Evolutionary conservation across 1,140 invertebrate species (phyloP), one percentile per base, ranked within the genome.

Genomic region (Artemia franciscana): DNA sequence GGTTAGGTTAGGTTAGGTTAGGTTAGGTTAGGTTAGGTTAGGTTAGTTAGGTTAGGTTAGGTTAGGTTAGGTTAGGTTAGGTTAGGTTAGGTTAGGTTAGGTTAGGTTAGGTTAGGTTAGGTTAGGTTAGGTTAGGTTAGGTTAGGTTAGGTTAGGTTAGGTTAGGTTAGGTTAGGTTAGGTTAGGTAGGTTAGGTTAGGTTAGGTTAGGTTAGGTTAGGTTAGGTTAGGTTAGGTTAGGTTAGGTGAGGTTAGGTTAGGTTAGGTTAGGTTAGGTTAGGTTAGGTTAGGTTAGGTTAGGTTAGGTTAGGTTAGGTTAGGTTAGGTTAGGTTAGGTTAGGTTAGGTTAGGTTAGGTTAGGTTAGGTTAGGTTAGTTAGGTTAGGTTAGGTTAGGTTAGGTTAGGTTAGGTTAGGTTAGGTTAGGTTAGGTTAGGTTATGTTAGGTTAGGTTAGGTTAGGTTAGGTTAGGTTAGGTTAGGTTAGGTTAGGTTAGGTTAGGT

Each of bases 361-460:
- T 65, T 63, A 65, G 62, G 59, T 64, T 66, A 68, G 65, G 69
- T 66, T 66, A 66, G 67, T n/a, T n/a, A n/a, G n/a, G n/a, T n/a
- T n/a, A n/a, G n/a, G n/a, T n/a, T n/a, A n/a, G n/a, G 68, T 65
- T 65, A 69, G 66, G 67, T 67, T 71, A 71, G 68, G 70, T 71
- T 70, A 70, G 70, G 70, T 71, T 70, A 69, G 69, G 68, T 70
- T 69, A 67, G 70, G 69, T 71, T 71, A 68, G 70, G 68, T 71
- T 69, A 71, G 68, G 69, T 69, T n/a, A n/a, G n/a, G n/a, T n/a
- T n/a, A n/a, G n/a, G n/a, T n/a, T n/a, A n/a, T n/a, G n/a, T n/a
- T n/a, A 67, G 66, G 67, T 67, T 69, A 66, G 68, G 70, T 69
- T 68, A 65, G 67, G 69, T 71, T 70, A 68, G 68, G 69, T 69